Base-by-base conservation (phyloP, 2,797 vertebrate species). In the Gymnoscopelus braueri region DNA sequence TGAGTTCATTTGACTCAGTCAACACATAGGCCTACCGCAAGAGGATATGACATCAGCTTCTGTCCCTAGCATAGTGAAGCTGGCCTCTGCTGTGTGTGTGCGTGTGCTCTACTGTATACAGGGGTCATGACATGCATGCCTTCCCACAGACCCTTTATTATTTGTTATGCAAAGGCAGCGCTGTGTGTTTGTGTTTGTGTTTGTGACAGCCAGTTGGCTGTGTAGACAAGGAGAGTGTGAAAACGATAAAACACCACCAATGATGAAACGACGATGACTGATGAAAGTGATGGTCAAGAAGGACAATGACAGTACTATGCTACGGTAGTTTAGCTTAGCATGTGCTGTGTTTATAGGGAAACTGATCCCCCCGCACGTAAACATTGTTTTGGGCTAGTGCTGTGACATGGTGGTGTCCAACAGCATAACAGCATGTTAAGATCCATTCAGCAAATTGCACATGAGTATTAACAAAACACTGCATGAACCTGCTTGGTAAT, bases 151-250 rank as follows among this genome's bases (percentile, higher is more conserved):
- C 78, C 80, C 73, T 69, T 5, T 48, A 80, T 63, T 75, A 83
- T 91, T 90, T 89, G 85, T 69, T 67, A 87, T 89, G 88, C 81
- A 86, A 90, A 90, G 71, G 55, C 53, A 32, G 50, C 65, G 56
- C 64, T 52, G 44, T 9, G 48, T 5, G 59, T 60, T 57, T 32
- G 59, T 60, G 52, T 15, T 39, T 56, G 70, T 70, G 71, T 71
- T 58, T 29, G 26, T 29, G 60, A 19, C 60, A 72, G 84, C 47
- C 47, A 14, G 24, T 76, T 48, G 57, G 24, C 44, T 63, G 24
- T 60, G 55, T 58, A 8, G 35, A 39, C 35, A 39, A 60, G 66
- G 67, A 72, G 79, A 86, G 63, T 68, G 60, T 68, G 57, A 68
- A 69, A 66, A 64, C 3, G 2, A 60, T 7, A 49, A 64, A 55